Conservation (phyloP, 2,113 vertebrate genomes). For the Cottus gobio region DNA sequence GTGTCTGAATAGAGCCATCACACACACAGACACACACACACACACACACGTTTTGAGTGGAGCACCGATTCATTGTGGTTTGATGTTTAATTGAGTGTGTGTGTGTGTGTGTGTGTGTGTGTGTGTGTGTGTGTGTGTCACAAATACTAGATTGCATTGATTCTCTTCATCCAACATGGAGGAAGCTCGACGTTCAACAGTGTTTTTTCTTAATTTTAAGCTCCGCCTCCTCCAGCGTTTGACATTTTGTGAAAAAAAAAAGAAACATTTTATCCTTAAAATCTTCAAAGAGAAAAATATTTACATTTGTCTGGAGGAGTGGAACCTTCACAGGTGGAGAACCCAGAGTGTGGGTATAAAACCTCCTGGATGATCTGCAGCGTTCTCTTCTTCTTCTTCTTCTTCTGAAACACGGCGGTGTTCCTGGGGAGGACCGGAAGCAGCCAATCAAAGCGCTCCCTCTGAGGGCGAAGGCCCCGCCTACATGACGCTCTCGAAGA, state of each 20-base stretch:
- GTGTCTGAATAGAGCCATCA: slow-evolving; percentile 30
- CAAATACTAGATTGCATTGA: slow-evolving; percentile 24
- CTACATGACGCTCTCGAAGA: slow-evolving; percentile 87
- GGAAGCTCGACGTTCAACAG: neutral
- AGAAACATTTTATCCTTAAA: neutral
- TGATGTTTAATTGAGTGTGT: neutral
- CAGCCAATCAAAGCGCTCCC: neutral
- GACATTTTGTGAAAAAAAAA: neutral
- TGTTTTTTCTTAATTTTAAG: neutral
- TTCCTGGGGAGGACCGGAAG: neutral
- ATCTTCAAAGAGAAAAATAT: neutral
- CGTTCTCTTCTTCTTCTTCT: too few relatives aligned
- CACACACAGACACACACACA: slow-evolving; percentile 2
- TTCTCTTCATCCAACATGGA: neutral
- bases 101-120: slow-evolving; percentile 7
- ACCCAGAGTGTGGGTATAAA: neutral
- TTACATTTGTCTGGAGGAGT: neutral
- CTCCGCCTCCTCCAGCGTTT: neutral
- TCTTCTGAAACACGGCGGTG: neutral
- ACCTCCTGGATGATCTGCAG: slow-evolving; percentile 12
- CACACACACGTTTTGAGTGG: neutral
- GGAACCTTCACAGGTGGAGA: neutral
- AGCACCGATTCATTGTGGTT: neutral
- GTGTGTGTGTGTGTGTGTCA: slow-evolving; percentile 10
- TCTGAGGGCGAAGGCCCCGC: neutral